Conservation (phyloP, 2,113 vertebrate genomes). For the Anarhynchus alexandrinus region DNA sequence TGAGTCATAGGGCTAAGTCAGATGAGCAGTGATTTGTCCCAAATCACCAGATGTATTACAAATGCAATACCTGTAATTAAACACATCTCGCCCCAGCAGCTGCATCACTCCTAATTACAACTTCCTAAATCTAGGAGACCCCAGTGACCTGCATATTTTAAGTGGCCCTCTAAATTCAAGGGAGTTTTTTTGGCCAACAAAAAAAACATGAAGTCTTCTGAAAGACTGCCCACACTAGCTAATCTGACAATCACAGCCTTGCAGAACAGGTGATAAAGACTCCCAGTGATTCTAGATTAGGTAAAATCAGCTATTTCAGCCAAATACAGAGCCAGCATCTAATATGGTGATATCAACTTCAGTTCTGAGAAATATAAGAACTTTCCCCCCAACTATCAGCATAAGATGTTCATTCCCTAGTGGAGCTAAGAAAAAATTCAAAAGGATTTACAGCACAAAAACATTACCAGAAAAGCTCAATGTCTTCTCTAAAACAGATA, state of each 20-base stretch:
- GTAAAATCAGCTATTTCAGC: neutral
- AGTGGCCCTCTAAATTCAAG: neutral
- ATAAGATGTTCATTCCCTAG: neutral
- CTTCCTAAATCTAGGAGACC: neutral
- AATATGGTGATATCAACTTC: neutral
- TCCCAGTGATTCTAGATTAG: neutral
- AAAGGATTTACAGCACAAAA: neutral
- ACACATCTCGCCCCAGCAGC: neutral
- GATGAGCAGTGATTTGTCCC: neutral
- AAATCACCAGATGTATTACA: neutral
- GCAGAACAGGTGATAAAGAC: neutral
- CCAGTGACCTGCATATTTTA: neutral
- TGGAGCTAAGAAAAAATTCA: neutral
- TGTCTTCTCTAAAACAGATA: neutral
- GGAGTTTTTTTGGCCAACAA: neutral
- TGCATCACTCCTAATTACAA: neutral
- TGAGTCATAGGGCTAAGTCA: neutral
- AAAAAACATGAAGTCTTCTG: neutral
- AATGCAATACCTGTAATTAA: neutral
- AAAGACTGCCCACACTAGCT: neutral
- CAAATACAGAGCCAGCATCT: neutral
- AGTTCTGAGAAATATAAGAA: neutral
- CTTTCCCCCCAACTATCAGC: neutral
- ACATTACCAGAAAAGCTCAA: neutral
- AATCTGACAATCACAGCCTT: neutral